phyloP scores from a whole-genome alignment of 2,113 vertebrate genomes.

The Sylvietta virens region DNA sequence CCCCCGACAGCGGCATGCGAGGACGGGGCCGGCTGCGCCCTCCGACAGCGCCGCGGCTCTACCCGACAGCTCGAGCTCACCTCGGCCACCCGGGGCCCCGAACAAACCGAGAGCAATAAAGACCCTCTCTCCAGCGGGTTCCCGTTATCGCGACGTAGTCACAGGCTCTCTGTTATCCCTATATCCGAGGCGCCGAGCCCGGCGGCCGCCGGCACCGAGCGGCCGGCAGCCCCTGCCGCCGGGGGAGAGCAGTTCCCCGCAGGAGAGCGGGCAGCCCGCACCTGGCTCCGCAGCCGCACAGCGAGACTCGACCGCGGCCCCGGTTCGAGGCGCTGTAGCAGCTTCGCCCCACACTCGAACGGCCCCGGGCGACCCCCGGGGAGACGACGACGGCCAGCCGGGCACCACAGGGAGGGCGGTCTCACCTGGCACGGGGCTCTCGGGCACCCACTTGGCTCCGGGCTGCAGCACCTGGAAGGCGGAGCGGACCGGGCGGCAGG shows the following conservation, averaged over 20 bases:
- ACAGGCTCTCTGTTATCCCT: neutral
- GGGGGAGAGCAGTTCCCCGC: neutral
- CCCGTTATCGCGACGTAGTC: rapidly evolving
- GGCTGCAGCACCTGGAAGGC: conserved; percentile 39
- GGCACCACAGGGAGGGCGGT: neutral
- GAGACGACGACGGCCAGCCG: no score
- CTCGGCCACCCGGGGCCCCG: rapidly evolving
- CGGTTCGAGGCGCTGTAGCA: neutral
- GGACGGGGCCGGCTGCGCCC: neutral
- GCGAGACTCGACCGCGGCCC: neutral
- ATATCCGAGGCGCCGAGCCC: neutral
- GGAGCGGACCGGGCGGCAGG: neutral
- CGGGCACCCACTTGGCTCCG: conserved; percentile 54
- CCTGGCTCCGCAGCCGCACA: neutral
- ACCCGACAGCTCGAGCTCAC: neutral
- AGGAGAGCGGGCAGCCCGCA: neutral
- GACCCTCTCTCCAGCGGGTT: rapidly evolving
- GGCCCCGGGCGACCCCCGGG: neutral
- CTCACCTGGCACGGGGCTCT: conserved; percentile 64
- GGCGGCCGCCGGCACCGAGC: neutral
- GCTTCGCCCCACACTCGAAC: no score
- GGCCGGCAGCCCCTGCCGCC: neutral
- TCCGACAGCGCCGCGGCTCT: neutral
- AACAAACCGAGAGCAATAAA: neutral
- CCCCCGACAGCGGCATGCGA: neutral